phyloP scores from a whole-genome alignment of 1,140 invertebrate genomes.

The Lordiphosa collinella region DNA sequence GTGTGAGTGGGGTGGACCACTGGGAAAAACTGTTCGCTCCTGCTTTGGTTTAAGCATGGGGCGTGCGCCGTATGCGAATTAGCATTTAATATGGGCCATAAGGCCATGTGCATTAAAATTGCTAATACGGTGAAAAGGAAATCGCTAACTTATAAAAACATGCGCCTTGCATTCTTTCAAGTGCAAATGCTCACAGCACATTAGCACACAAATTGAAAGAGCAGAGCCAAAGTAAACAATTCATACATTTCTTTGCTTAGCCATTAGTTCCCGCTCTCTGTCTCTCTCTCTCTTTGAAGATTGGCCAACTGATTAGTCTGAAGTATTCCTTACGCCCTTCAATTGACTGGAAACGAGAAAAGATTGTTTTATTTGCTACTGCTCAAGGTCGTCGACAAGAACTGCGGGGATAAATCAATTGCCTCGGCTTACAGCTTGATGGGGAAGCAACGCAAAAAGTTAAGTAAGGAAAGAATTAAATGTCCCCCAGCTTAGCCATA shows the following conservation, averaged over 20 bases:
- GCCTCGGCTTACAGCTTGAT: slow-evolving; percentile 28
- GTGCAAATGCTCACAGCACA: slow-evolving; percentile 14
- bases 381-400: too few relatives aligned
- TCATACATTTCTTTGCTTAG: background rate
- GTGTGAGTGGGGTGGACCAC: background rate
- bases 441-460: slow-evolving; percentile 16
- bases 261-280: slow-evolving; percentile 2
- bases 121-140: slow-evolving; percentile 41
- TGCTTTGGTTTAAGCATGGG: slow-evolving; percentile 18
- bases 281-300: slow-evolving; percentile 16
- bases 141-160: slow-evolving; percentile 15
- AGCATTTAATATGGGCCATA: slow-evolving; percentile 70
- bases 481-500: slow-evolving; percentile 21
- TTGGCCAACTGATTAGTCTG: slow-evolving; percentile 31
- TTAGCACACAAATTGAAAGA: slow-evolving; percentile 44
- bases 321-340: slow-evolving; percentile 28
- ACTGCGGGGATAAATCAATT: slow-evolving; percentile 26
- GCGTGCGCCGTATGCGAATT: slow-evolving; percentile 51
- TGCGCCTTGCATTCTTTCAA: slow-evolving; percentile 6
- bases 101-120: slow-evolving; percentile 60
- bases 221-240: slow-evolving; percentile 1
- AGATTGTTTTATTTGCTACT: slow-evolving; percentile 61
- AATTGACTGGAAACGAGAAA: slow-evolving; percentile 56
- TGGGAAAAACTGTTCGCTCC: background rate
- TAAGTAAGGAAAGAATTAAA: background rate